phyloP scores from a whole-genome alignment of 1,140 invertebrate genomes.

The Maconellicoccus hirsutus region DNA sequence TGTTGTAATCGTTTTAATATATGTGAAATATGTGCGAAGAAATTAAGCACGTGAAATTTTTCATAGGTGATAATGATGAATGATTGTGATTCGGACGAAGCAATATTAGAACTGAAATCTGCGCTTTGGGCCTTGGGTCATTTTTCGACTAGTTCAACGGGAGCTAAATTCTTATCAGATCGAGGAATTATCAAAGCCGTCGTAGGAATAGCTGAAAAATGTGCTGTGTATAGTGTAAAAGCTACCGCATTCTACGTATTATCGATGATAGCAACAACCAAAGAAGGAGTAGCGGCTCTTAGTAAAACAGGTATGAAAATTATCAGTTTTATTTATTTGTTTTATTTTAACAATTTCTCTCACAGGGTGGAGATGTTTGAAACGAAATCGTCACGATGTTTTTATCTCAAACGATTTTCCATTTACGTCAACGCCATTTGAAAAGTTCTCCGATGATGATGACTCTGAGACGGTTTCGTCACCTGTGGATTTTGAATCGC shows the following conservation, averaged over 20 bases:
- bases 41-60: not conserved
- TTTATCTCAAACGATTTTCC: constrained; percentile 33
- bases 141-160: constrained; percentile 58
- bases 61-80: constrained; percentile 32
- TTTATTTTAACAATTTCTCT: not conserved
- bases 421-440: not conserved
- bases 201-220: constrained; percentile 57
- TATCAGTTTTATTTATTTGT: no score
- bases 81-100: constrained; percentile 46
- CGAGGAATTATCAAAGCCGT: constrained; percentile 47
- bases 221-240: constrained; percentile 70
- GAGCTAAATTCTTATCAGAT: constrained; percentile 55
- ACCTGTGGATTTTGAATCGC: not conserved
- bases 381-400: constrained; percentile 64
- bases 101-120: constrained; percentile 66
- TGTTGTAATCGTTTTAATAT: not conserved
- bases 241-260: constrained; percentile 81
- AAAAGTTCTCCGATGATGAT: constrained; percentile 1
- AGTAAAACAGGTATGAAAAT: constrained; percentile 35
- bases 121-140: constrained; percentile 83
- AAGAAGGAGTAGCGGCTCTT: constrained; percentile 63
- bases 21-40: no score
- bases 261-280: constrained; percentile 68
- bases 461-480: constrained; percentile 6
- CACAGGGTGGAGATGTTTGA: constrained; percentile 37